phyloP scores from a whole-genome alignment of 2,888 invertebrate species.

The Tortricodes alternella region DNA sequence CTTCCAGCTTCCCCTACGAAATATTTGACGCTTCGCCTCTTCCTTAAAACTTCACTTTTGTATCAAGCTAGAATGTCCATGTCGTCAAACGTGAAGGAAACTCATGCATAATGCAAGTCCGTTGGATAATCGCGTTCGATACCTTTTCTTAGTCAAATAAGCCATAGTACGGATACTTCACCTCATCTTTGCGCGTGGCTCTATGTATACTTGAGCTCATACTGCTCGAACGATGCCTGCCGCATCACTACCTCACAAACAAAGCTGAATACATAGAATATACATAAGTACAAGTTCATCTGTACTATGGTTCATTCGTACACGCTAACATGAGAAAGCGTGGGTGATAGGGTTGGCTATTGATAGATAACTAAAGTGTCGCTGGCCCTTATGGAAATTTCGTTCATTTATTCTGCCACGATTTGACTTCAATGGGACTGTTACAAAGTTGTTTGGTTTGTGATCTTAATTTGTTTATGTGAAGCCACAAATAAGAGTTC shows the following conservation, averaged over 20 bases:
- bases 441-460: background rate
- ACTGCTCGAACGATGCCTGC: too few relatives aligned
- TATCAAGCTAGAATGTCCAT: slow-evolving; percentile 13
- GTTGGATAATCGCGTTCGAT: slow-evolving; percentile 67
- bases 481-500: too few relatives aligned
- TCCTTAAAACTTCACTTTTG: background rate
- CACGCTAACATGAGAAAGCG: too few relatives aligned
- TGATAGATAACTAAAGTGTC: background rate
- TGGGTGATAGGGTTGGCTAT: slow-evolving; percentile 21
- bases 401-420: background rate
- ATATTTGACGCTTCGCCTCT: background rate
- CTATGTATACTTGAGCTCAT: too few relatives aligned
- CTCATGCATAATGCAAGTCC: slow-evolving; percentile 70
- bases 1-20: too few relatives aligned
- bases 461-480: background rate
- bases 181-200: too few relatives aligned
- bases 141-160: slow-evolving; percentile 80
- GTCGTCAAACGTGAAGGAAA: slow-evolving; percentile 55
- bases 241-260: too few relatives aligned
- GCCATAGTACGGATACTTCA: slow-evolving; percentile 58
- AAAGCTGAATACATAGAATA: too few relatives aligned
- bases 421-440: slow-evolving; percentile 3
- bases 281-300: too few relatives aligned
- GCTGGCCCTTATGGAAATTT: slow-evolving; percentile 3
- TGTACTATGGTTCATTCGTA: too few relatives aligned